These are phyloP conservation scores for Lineus longissimus DNA, from an alignment of 1,140 invertebrate genomes.

Conservation along the genomic window DNA sequence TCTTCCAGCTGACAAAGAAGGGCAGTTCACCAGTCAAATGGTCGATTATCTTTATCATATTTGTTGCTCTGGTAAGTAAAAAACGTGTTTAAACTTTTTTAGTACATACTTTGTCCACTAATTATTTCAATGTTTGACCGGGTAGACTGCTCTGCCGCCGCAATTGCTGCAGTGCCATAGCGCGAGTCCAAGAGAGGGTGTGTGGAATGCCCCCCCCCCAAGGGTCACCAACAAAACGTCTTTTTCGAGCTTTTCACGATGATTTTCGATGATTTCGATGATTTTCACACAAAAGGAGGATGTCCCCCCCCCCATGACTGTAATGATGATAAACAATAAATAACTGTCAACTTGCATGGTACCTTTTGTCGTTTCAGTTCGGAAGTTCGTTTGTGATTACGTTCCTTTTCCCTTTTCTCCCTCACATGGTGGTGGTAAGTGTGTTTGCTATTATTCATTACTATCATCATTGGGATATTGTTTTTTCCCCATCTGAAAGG, in stretches of 20 bases:
- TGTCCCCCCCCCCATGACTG: too few species aligned
- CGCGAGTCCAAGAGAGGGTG: too few species aligned
- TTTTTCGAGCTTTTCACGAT: too few species aligned
- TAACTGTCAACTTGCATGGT: neutral
- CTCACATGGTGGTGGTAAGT: conserved; percentile 48
- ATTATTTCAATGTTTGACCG: neutral
- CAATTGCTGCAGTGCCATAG: too few species aligned
- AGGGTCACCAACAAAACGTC: too few species aligned
- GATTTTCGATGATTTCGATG: too few species aligned
- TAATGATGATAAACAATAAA: neutral
- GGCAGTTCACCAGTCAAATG: conserved; percentile 35
- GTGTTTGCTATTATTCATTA: neutral
- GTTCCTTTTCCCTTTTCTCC: conserved; percentile 46
- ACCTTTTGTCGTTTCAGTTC: conserved; percentile 38
- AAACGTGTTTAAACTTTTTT: neutral
- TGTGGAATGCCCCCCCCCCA: too few species aligned
- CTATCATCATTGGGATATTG: too few species aligned
- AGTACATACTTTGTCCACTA: neutral
- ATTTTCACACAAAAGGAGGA: too few species aligned
- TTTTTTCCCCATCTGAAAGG: too few species aligned
- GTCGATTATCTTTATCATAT: conserved; percentile 31
- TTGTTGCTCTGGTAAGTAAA: conserved; percentile 35
- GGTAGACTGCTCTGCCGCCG: neutral
- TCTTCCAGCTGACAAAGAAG: conserved; percentile 22
- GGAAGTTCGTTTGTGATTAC: conserved; percentile 38